A percentile compares a stretch with the other conserved stretches of the same genome.
phyloP scores from a whole-genome alignment of 2,888 invertebrate genomes.

The Gandaritis pyraliata region DNA sequence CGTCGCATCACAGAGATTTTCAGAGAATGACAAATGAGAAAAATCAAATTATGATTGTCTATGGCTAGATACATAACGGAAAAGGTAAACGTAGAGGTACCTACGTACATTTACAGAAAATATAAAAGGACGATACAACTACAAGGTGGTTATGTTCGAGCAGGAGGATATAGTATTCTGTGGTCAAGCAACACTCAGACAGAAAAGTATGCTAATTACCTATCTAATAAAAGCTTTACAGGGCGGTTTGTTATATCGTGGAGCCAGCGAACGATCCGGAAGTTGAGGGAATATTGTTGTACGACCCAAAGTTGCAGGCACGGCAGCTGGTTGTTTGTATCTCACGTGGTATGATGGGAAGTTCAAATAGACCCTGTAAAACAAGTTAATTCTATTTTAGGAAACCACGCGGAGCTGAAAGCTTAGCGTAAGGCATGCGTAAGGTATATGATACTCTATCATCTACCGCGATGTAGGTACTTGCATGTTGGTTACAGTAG shows the following conservation, averaged over 20 bases:
- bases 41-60: conserved; percentile 7
- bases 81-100: neutral
- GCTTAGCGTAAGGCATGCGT: too few relatives aligned
- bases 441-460: too few relatives aligned
- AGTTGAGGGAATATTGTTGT: conserved; percentile 70
- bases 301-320: conserved; percentile 72
- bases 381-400: neutral
- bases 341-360: conserved; percentile 80
- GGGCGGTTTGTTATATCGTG: conserved; percentile 73
- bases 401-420: neutral
- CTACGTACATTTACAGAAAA: too few relatives aligned
- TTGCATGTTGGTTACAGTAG: too few relatives aligned
- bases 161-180: too few relatives aligned
- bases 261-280: conserved; percentile 79
- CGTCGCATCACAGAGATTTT: neutral
- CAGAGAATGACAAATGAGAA: neutral
- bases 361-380: conserved; percentile 76
- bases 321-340: conserved; percentile 80
- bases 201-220: neutral
- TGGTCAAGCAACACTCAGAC: too few relatives aligned
- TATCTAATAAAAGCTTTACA: conserved; percentile 74
- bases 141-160: too few relatives aligned
- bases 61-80: conserved; percentile 1
- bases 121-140: too few relatives aligned
- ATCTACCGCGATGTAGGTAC: too few relatives aligned